Evolutionary conservation across 2,797 vertebrate genomes (phyloP), one percentile per base, ranked within the genome.

Genomic region (Heliangelus exortis): DNA sequence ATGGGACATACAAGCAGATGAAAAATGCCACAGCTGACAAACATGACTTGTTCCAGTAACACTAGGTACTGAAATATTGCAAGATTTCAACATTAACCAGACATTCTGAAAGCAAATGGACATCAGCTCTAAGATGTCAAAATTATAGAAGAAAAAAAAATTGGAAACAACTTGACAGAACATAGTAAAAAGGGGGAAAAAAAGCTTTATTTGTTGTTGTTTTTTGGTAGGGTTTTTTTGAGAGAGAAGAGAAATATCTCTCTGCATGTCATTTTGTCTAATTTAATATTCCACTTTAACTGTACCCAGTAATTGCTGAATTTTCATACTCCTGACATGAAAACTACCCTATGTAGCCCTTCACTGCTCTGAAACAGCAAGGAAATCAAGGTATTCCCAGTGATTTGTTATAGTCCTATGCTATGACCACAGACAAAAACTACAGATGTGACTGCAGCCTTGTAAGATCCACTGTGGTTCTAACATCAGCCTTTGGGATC

Each of bases 171-270:
- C 15, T 39, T 50, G 21, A 57, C 61, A 50, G 7, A 73, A 62
- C 5, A 23, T 31, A 47, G 26, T 31, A 75, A 51, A 75, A 82
- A 10, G 13, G 2, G 0, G 3, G 0, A n/a, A 28, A 45, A 16
- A 2, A 0, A 0, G 23, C 28, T 63, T 57, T 63, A 34, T 72
- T 67, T 61, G 14, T n/a, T n/a, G n/a, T n/a, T 4, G 17, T n/a
- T n/a, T n/a, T n/a, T n/a, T n/a, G n/a, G n/a, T n/a, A n/a, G n/a
- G n/a, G n/a, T 33, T 76, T 33, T 33, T 1, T 68, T 82, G n/a
- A 76, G 41, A 90, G 7, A 62, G 3, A 3, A 54, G 57, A 57
- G 34, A 77, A 62, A 45, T 84, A 12, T 71, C 25, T 19, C 5
- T 73, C 26, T 75, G n/a, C 26, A 14, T 23, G 4, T 61, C 19